Conservation (phyloP, 2,797 vertebrate genomes). For the Avahi laniger region DNA sequence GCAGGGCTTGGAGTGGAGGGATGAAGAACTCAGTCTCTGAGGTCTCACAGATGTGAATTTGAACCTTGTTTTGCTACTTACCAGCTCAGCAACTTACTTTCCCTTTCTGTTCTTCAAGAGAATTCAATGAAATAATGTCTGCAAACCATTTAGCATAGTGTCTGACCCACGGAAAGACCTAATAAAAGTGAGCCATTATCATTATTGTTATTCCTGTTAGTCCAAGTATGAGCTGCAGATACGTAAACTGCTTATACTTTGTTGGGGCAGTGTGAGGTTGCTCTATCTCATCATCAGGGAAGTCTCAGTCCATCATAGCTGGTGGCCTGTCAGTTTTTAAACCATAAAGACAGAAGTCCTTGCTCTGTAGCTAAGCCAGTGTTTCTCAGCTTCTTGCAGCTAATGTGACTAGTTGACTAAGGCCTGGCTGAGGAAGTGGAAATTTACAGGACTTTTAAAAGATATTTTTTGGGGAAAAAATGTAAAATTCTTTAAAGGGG, state of each 20-base stretch:
- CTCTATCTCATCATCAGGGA: neutral
- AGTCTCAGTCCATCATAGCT: neutral
- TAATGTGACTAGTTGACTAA: neutral
- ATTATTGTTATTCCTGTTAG: neutral
- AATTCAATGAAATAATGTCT: neutral
- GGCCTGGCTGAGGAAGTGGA: neutral
- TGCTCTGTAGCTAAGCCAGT: neutral
- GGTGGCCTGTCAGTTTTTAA: neutral
- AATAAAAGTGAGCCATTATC: neutral
- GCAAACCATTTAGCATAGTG: neutral
- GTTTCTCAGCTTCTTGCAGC: neutral
- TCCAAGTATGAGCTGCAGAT: neutral
- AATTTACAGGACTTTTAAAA: neutral
- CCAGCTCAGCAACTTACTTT: neutral
- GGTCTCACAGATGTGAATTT: neutral
- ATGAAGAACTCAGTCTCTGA: neutral
- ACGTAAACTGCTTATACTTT: neutral
- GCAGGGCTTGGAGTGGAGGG: neutral
- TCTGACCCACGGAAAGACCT: neutral
- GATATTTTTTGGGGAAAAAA: accelerated
- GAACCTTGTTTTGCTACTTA: neutral
- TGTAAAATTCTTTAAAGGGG: neutral
- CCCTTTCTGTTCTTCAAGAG: neutral
- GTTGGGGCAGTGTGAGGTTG: neutral
- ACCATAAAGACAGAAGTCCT: neutral